A percentile compares a stretch with the other conserved stretches of the same genome.
phyloP scores from a whole-genome alignment of 2,113 vertebrate genomes.

The Neodontobutis hainanensis region DNA sequence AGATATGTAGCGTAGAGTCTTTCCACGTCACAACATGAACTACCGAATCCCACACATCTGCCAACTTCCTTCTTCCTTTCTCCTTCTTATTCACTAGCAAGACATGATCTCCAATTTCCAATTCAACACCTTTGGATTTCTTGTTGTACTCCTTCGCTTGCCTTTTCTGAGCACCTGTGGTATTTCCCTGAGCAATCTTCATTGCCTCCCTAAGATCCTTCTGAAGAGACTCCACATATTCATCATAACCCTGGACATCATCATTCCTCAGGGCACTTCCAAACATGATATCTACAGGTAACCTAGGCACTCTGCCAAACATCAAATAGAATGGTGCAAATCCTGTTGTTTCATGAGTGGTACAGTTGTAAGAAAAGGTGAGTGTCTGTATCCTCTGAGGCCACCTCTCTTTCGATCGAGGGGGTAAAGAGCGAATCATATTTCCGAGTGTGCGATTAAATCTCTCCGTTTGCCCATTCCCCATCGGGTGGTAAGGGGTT shows the following conservation, averaged over 20 bases:
- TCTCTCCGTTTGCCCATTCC: not conserved
- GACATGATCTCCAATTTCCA: constrained; percentile 8
- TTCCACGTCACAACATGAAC: not conserved
- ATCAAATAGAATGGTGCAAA: not conserved
- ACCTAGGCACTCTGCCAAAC: not conserved
- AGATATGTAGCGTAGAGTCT: not conserved
- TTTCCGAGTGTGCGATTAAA: constrained; percentile 2
- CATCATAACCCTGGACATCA: not conserved
- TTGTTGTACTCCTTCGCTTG: not conserved
- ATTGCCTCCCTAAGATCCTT: not conserved
- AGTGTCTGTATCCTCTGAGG: not conserved
- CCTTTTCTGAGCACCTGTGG: not conserved
- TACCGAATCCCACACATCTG: constrained; percentile 1
- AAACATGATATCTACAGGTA: constrained; percentile 17
- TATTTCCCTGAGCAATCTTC: not conserved
- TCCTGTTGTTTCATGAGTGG: not conserved
- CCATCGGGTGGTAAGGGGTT: constrained; percentile 14
- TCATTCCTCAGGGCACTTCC: not conserved
- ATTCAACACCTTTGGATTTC: not conserved
- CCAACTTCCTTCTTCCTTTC: not conserved
- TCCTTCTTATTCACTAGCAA: not conserved
- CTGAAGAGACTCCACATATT: not conserved
- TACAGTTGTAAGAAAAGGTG: constrained; percentile 7
- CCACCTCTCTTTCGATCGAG: not conserved
- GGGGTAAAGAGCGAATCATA: not conserved